Evolutionary conservation across 2,888 invertebrate species (phyloP), one percentile per base, ranked within the genome.

Genomic region (Sceliomorpha sp.): DNA sequence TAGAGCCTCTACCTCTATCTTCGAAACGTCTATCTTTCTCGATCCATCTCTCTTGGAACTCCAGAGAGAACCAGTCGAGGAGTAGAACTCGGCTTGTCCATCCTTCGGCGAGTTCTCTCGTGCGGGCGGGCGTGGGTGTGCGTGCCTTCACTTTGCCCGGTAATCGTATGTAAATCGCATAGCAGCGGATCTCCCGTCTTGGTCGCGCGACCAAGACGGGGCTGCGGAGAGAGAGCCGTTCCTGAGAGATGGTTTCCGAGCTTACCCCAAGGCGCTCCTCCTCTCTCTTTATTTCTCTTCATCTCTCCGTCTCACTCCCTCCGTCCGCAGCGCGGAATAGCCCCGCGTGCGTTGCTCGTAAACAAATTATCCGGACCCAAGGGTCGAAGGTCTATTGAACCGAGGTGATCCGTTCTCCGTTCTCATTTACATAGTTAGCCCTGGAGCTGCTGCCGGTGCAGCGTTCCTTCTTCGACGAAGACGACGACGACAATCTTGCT

Each of bases 341-440:
- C 77, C 81, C 81, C 81, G 82, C 84, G 84, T 85, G 83, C 83
- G 82, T 82, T 83, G 82, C 85, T 86, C 86, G 86, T 88, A 88
- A 88, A 88, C 87, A 88, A 88, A 88, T 88, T 88, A 88, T 88
- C 86, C 83, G 84, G 84, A 87, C 82, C 83, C 84, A 86, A 83
- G 84, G 87, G 88, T 88, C 87, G 88, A 87, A 87, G 87, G 87
- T 87, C 87, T 86, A 86, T 87, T 87, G 87, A 86, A 86, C 86
- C 84, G 86, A 86, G 80, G 80, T 84, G 80, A 84, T 84, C 80
- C 81, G 77, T 72, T 73, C 72, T 72, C 75, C 77, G 77, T 79
- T 81, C 84, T 87, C 85, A 87, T 87, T 86, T 87, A 82, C 87
- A 87, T 87, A 87, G 82, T 83, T 77, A 81, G 83, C 80, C 81